Conservation (phyloP, 2,797 vertebrate species). For the Molothrus ater region DNA sequence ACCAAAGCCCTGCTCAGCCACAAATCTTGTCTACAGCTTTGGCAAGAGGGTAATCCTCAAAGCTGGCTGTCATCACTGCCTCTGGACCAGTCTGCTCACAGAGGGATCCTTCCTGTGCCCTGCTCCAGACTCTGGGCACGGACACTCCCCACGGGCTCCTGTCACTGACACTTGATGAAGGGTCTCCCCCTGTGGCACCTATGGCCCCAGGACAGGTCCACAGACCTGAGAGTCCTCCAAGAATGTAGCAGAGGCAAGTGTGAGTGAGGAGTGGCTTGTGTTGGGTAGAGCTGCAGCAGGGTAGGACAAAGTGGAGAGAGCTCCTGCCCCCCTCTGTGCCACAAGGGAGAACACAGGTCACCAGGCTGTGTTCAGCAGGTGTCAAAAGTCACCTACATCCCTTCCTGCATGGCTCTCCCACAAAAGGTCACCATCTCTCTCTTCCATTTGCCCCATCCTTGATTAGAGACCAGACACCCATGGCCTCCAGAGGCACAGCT, state of each 20-base stretch:
- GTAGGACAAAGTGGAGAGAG: background rate
- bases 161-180: background rate
- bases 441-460: background rate
- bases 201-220: background rate
- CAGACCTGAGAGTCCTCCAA: background rate
- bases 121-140: background rate
- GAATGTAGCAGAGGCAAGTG: background rate
- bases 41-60: background rate
- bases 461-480: background rate
- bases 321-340: background rate
- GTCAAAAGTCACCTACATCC: background rate
- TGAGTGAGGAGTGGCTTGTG: background rate
- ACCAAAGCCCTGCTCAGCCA: background rate
- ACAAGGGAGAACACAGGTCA: background rate
- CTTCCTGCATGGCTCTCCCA: background rate
- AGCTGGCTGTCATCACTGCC: background rate
- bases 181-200: background rate
- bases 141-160: rapidly evolving
- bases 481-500: background rate
- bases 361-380: background rate
- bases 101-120: background rate
- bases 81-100: background rate
- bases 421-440: background rate
- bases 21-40: background rate
- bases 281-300: background rate